Percentiles rank a stretch among this genome's conserved stretches.
These are phyloP conservation scores for Drosophila bipectinata DNA, from an alignment of 1,140 invertebrate genomes.

Conservation along the genomic window DNA sequence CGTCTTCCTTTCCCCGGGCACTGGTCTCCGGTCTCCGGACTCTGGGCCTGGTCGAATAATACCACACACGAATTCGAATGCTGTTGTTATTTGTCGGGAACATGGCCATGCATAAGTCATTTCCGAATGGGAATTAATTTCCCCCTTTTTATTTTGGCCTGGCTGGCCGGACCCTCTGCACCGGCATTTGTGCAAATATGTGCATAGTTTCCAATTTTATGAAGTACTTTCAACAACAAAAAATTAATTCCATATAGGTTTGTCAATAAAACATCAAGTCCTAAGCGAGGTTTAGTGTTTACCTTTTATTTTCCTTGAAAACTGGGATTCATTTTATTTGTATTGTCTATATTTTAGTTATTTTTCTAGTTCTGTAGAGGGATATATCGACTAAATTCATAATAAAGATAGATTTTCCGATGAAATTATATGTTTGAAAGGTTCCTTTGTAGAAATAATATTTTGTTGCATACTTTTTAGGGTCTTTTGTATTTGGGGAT, in stretches of 20 bases:
- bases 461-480: not conserved
- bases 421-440: too few species aligned
- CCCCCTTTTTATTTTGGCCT: constrained; percentile 21
- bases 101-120: constrained; percentile 73
- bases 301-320: not conserved
- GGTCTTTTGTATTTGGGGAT: too few species aligned
- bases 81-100: constrained; percentile 60
- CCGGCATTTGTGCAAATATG: constrained; percentile 25
- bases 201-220: constrained; percentile 16
- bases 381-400: not conserved
- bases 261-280: not conserved
- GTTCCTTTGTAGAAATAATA: too few species aligned
- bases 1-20: constrained; percentile 28
- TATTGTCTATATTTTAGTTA: too few species aligned
- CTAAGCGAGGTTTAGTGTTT: not conserved
- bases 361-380: not conserved
- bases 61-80: constrained; percentile 64
- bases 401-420: too few species aligned
- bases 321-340: not conserved
- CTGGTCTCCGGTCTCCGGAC: not conserved
- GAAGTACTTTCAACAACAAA: not conserved
- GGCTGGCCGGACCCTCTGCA: not conserved
- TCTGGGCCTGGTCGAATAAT: constrained; percentile 46
- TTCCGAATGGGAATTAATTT: constrained; percentile 50
- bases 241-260: not conserved